Evolutionary conservation across 2,888 invertebrate genomes (phyloP).

Genomic region (Pilophorus perplexus): DNA sequence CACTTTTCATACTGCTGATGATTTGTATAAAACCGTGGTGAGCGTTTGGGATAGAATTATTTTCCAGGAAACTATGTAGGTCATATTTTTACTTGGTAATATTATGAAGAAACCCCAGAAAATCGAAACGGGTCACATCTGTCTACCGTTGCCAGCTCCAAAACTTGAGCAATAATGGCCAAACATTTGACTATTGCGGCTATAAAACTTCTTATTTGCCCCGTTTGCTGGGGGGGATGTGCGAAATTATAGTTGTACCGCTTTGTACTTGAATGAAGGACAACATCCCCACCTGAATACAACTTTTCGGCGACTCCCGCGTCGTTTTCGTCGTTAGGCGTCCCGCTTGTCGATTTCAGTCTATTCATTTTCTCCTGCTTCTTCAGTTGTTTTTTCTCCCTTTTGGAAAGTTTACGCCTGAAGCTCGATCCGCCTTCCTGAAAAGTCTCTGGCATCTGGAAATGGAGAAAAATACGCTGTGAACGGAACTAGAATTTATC

Average conservation of each 20-base stretch:
- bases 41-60: too few relatives aligned
- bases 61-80: too few relatives aligned
- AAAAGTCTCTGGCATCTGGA: conserved; percentile 64
- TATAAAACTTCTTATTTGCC: not conserved
- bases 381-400: conserved; percentile 96
- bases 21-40: too few relatives aligned
- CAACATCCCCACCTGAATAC: conserved; percentile 66
- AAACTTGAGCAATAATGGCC: too few relatives aligned
- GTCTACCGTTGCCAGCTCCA: too few relatives aligned
- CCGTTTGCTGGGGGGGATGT: too few relatives aligned
- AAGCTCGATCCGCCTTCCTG: conserved; percentile 79
- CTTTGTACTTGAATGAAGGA: too few relatives aligned
- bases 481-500: not conserved
- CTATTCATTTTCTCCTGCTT: conserved; percentile 86
- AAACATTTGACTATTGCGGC: too few relatives aligned
- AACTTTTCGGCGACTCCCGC: conserved; percentile 83
- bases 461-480: conserved; percentile 3
- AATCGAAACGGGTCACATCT: too few relatives aligned
- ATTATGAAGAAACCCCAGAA: too few relatives aligned
- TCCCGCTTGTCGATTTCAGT: conserved; percentile 65
- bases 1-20: too few relatives aligned
- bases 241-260: not conserved
- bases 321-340: conserved; percentile 66
- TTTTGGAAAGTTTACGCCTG: conserved; percentile 89
- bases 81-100: too few relatives aligned